Percentiles rank a stretch among this genome's conserved stretches.
phyloP scores from a whole-genome alignment of 2,113 vertebrate species.

The Camelus dromedarius region DNA sequence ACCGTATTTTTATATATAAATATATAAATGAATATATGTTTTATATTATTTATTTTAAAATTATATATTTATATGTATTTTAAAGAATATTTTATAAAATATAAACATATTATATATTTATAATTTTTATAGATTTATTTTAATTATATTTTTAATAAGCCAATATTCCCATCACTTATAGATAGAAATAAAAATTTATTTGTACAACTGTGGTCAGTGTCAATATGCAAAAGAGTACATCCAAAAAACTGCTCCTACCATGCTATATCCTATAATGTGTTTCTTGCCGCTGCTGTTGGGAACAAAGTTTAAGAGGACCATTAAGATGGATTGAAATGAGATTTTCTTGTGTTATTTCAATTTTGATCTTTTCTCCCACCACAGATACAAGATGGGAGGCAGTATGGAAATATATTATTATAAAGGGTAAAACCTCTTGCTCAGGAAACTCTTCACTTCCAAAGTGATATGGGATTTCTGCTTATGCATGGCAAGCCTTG shows the following conservation, averaged over 20 bases:
- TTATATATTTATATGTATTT: neutral
- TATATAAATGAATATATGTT: neutral
- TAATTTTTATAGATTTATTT: neutral
- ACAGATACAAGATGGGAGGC: neutral
- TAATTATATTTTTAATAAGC: neutral
- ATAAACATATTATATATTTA: neutral
- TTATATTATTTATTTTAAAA: neutral
- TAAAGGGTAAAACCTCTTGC: neutral
- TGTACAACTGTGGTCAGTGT: neutral
- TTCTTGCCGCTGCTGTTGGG: neutral
- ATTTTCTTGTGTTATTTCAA: neutral
- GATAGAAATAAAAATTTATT: neutral
- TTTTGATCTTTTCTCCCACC: neutral
- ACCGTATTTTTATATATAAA: neutral
- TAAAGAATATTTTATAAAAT: neutral
- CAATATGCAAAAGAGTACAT: neutral
- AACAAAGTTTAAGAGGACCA: neutral
- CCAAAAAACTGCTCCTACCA: neutral
- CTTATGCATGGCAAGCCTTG: neutral
- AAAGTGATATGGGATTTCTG: neutral
- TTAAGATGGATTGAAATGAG: neutral
- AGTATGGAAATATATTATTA: neutral
- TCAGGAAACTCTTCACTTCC: neutral
- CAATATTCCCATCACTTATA: neutral
- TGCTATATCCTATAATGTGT: neutral